These are phyloP conservation scores for Limenitis camilla DNA, from an alignment of 2,888 invertebrate species.

Conservation along the genomic window DNA sequence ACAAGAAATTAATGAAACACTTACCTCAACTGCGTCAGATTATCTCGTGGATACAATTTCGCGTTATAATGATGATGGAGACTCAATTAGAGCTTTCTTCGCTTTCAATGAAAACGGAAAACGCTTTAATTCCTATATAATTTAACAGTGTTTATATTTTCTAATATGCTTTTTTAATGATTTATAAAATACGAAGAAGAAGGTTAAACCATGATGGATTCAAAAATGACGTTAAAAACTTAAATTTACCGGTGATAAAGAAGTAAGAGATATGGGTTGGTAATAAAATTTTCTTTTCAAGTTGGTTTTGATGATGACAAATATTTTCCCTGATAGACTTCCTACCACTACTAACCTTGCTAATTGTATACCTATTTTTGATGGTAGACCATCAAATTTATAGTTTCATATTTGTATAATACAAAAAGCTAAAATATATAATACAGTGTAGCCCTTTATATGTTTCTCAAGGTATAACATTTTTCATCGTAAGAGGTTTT, in stretches of 20 bases:
- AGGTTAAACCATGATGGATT: too few species aligned
- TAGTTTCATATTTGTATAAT: too few species aligned
- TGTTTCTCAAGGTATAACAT: constrained; percentile 2
- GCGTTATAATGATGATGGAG: constrained; percentile 33
- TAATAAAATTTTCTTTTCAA: too few species aligned
- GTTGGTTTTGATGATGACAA: too few species aligned
- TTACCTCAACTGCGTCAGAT: constrained; percentile 34
- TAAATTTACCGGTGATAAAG: too few species aligned
- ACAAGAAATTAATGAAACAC: constrained; percentile 40
- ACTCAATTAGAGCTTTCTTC: constrained; percentile 22
- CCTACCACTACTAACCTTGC: too few species aligned
- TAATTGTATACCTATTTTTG: too few species aligned
- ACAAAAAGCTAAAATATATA: background rate
- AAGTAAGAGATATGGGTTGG: too few species aligned
- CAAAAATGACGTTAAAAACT: too few species aligned
- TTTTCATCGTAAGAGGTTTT: constrained; percentile 13
- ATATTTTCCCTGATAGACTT: too few species aligned
- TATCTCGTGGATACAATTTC: constrained; percentile 28
- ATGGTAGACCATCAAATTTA: too few species aligned
- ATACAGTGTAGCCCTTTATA: background rate
- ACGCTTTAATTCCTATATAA: background rate
- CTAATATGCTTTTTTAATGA: background rate
- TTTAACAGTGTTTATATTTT: background rate
- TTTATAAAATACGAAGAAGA: background rate
- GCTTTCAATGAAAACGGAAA: constrained; percentile 6